Conservation (phyloP, 1,140 invertebrate species). For the Ceratina japonica region DNA sequence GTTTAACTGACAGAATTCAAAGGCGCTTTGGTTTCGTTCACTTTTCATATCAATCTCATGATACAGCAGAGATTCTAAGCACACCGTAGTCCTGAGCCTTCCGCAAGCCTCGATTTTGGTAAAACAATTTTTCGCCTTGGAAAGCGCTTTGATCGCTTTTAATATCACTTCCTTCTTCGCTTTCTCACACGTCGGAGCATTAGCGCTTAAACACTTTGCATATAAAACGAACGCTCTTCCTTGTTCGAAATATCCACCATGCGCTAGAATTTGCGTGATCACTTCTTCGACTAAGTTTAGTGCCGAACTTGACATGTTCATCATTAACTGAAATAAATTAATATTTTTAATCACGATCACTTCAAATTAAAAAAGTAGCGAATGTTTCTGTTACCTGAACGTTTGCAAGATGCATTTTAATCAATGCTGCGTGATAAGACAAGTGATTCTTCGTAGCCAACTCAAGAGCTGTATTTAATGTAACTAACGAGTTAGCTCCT, state of each 20-base stretch:
- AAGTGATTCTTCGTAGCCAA: slow-evolving; percentile 86
- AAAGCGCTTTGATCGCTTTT: slow-evolving; percentile 84
- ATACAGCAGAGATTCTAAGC: slow-evolving; percentile 83
- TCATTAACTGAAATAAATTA: slow-evolving; percentile 80
- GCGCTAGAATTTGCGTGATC: slow-evolving; percentile 86
- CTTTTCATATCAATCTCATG: slow-evolving; percentile 83
- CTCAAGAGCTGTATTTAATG: slow-evolving; percentile 86
- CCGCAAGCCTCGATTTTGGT: slow-evolving; percentile 86
- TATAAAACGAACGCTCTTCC: slow-evolving; percentile 84
- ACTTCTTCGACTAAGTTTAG: slow-evolving; percentile 85
- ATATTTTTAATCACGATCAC: slow-evolving; percentile 4
- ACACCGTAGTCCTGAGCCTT: slow-evolving; percentile 85
- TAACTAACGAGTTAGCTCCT: slow-evolving; percentile 80
- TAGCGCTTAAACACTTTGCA: slow-evolving; percentile 85
- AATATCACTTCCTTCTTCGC: slow-evolving; percentile 80
- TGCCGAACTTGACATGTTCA: slow-evolving; percentile 87
- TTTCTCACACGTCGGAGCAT: slow-evolving; percentile 76
- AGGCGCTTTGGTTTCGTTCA: slow-evolving; percentile 86
- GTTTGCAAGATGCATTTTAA: slow-evolving; percentile 89
- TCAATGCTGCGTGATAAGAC: slow-evolving; percentile 86
- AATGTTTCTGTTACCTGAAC: slow-evolving; percentile 78
- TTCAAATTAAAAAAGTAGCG: not conserved
- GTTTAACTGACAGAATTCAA: slow-evolving; percentile 85
- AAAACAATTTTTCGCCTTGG: slow-evolving; percentile 85
- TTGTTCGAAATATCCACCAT: slow-evolving; percentile 90